These are phyloP conservation scores for Pogonophryne albipinna DNA, from an alignment of 2,797 vertebrate species.

Conservation along the genomic window DNA sequence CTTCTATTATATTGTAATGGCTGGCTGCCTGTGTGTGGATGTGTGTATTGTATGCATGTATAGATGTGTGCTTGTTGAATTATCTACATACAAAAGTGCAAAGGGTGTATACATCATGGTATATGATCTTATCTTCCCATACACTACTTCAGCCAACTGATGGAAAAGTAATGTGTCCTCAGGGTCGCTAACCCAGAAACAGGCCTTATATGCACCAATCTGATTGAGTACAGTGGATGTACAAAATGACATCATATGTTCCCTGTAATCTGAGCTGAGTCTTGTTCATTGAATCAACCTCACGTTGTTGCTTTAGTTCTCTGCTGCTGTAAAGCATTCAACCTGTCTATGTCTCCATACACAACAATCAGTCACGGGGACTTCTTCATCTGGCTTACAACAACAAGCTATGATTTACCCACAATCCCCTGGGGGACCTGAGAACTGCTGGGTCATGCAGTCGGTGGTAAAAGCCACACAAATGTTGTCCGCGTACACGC, in stretches of 20 bases:
- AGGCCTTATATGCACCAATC: constrained; percentile 37
- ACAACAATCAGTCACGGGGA: constrained; percentile 42
- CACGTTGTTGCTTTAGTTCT: constrained; percentile 6
- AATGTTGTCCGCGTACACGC: neutral
- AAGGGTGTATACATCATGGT: constrained; percentile 13
- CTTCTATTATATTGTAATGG: constrained; percentile 41
- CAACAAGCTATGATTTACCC: constrained; percentile 49
- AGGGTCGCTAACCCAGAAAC: constrained; percentile 56
- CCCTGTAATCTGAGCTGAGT: constrained; percentile 12
- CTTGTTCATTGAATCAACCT: constrained; percentile 31
- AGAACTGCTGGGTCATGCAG: constrained; percentile 36
- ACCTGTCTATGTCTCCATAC: constrained; percentile 8
- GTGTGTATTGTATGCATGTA: constrained; percentile 6
- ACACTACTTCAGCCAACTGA: constrained; percentile 27
- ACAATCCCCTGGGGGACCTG: constrained; percentile 32
- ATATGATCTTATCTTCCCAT: constrained; percentile 34
- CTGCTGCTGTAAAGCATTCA: constrained; percentile 18
- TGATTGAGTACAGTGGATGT: constrained; percentile 12
- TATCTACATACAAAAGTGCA: constrained; percentile 7
- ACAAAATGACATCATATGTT: constrained; percentile 25
- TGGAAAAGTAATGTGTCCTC: constrained; percentile 53
- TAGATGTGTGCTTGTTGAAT: constrained; percentile 9
- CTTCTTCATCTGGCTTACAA: constrained; percentile 37
- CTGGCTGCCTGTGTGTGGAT: constrained; percentile 24
- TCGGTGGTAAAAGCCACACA: constrained; percentile 21